phyloP scores from a whole-genome alignment of 2,888 invertebrate genomes.

The Stenolophus ochropezus region DNA sequence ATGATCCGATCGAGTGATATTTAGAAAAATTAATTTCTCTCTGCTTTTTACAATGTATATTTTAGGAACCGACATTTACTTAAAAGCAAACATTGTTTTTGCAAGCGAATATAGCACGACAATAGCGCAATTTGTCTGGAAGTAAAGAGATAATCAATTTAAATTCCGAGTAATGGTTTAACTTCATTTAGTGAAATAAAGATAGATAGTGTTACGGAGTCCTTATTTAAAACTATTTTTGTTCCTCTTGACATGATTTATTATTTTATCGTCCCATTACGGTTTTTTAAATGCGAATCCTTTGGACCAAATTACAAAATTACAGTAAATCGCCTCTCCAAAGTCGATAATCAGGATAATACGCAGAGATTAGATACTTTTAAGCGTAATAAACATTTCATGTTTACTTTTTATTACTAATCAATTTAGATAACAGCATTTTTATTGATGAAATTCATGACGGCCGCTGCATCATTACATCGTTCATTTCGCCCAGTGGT shows the following conservation, averaged over 20 bases:
- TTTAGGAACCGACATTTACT: no score
- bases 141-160: neutral
- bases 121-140: neutral
- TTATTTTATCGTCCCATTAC: neutral
- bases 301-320: constrained; percentile 11
- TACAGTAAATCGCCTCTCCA: neutral
- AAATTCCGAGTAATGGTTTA: neutral
- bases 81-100: no score
- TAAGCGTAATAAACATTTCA: constrained; percentile 45
- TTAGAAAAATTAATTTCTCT: no score
- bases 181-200: constrained; percentile 6
- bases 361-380: constrained; percentile 40
- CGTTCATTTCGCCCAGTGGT: constrained; percentile 50
- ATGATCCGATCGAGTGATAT: no score
- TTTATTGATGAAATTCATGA: constrained; percentile 55
- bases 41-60: no score
- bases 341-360: constrained; percentile 35
- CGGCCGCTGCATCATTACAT: constrained; percentile 41
- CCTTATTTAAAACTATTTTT: neutral
- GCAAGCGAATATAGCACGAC: no score
- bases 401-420: constrained; percentile 54
- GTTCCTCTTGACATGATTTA: neutral
- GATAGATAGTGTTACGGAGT: neutral
- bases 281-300: neutral
- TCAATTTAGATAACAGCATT: constrained; percentile 59